Evolutionary conservation across 2,113 vertebrate species (phyloP), one percentile per base, ranked within the genome.

Genomic region (Brachyhypopomus occidentalis): DNA sequence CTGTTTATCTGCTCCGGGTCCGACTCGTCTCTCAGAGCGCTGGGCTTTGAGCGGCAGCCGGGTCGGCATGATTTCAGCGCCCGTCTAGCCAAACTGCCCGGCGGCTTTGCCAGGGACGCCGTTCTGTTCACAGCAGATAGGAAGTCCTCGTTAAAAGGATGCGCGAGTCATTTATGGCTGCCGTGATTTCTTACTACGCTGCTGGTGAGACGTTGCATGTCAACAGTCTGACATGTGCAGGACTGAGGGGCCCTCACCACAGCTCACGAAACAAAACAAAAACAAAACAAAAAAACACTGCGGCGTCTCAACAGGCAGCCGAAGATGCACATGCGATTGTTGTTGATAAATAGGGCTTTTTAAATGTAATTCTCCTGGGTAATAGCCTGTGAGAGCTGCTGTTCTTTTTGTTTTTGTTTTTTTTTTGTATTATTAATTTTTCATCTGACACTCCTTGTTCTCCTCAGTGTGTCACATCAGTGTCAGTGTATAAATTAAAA

Each of bases 41-140:
- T 70, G 82, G 84, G 84, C 60, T 86, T 79, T 77, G 64, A 82
- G 77, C 83, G 77, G 77, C 70, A 52, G 45, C 45, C 45, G 84
- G 83, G 52, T 75, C 75, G 71, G 70, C 82, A 76, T 77, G 77
- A 85, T 87, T 86, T 81, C 76, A 64, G 69, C 70, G 83, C 55
- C 77, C 55, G 72, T 64, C 71, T 38, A 78, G 81, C 84, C 83
- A 85, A 79, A 66, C 86, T 82, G 74, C 73, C 72, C 81, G 78
- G 34, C 76, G 72, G 77, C 71, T 69, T 60, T 81, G 86, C 84
- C 86, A 87, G 80, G 83, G 81, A 81, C 58, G 56, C 78, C 74
- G 56, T 83, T 85, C 83, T 89, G 88, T 86, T 84, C 78, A 79
- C 64, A 70, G 78, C 71, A 87, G 86, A 86, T 83, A 87, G 84